phyloP scores from a whole-genome alignment of 2,888 invertebrate species.

The Pachycephus smyrnensis region DNA sequence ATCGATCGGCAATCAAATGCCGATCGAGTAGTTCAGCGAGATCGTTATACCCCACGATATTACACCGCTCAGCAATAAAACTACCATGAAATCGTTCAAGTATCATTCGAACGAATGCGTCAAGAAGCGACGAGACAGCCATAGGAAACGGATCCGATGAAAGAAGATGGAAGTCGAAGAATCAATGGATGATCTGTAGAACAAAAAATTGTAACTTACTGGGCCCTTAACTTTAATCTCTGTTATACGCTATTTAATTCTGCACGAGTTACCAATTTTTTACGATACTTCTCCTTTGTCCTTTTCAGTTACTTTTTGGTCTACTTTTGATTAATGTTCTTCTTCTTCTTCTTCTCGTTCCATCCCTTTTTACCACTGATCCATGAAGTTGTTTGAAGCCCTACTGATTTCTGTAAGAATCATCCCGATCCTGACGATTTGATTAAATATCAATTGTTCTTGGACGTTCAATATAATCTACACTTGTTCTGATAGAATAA shows the following conservation, averaged over 20 bases:
- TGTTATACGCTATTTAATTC: neutral
- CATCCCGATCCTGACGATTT: neutral
- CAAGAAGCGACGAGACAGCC: neutral
- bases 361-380: neutral
- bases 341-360: neutral
- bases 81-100: constrained; percentile 56
- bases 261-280: neutral
- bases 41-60: constrained; percentile 15
- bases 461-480: neutral
- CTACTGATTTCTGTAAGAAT: neutral
- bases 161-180: neutral
- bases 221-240: neutral
- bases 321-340: neutral
- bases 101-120: constrained; percentile 50
- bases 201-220: neutral
- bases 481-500: neutral
- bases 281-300: neutral
- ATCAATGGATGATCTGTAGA: neutral
- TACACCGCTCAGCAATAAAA: constrained; percentile 53
- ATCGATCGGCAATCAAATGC: neutral
- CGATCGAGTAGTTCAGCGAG: constrained; percentile 3
- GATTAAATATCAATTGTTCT: neutral
- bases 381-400: neutral
- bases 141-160: neutral
- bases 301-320: neutral